phyloP scores from a whole-genome alignment of 2,113 vertebrate genomes.

The Percina caprodes region DNA sequence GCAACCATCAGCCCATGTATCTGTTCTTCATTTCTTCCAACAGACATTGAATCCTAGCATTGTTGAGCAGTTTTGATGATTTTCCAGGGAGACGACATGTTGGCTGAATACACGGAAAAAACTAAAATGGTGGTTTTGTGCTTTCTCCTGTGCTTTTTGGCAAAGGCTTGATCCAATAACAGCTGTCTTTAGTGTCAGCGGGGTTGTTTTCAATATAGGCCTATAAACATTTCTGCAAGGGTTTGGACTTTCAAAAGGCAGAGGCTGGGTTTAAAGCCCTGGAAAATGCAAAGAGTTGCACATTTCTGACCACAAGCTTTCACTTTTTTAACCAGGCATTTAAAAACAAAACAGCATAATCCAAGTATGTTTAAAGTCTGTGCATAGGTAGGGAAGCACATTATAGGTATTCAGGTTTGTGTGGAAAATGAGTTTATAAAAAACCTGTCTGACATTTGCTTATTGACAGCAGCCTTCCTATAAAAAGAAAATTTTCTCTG shows the following conservation, averaged over 20 bases:
- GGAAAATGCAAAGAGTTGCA: conserved; percentile 57
- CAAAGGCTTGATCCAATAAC: conserved; percentile 47
- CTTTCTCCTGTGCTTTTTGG: conserved; percentile 46
- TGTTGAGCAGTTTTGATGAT: conserved; percentile 33
- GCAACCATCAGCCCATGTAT: not conserved
- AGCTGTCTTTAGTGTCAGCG: conserved; percentile 65
- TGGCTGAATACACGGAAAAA: conserved; percentile 53
- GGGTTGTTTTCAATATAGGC: conserved; percentile 54
- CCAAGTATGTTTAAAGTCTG: not conserved
- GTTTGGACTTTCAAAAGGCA: conserved; percentile 44
- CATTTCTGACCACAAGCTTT: conserved; percentile 42
- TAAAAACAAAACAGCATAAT: conserved; percentile 11
- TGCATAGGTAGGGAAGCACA: not conserved
- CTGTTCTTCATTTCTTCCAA: conserved; percentile 49
- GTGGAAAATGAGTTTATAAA: conserved; percentile 21
- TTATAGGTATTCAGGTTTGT: not conserved
- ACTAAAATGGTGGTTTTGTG: conserved; percentile 61
- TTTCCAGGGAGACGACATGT: conserved; percentile 64
- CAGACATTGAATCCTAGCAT: conserved; percentile 30
- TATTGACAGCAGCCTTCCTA: conserved; percentile 9
- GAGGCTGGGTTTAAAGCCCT: conserved; percentile 28
- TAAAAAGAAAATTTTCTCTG: conserved; percentile 26
- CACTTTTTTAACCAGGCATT: conserved; percentile 32
- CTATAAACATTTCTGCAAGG: conserved; percentile 63
- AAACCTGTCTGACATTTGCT: conserved; percentile 10